phyloP scores from a whole-genome alignment of 2,888 invertebrate genomes.

The Bugula neritina region DNA sequence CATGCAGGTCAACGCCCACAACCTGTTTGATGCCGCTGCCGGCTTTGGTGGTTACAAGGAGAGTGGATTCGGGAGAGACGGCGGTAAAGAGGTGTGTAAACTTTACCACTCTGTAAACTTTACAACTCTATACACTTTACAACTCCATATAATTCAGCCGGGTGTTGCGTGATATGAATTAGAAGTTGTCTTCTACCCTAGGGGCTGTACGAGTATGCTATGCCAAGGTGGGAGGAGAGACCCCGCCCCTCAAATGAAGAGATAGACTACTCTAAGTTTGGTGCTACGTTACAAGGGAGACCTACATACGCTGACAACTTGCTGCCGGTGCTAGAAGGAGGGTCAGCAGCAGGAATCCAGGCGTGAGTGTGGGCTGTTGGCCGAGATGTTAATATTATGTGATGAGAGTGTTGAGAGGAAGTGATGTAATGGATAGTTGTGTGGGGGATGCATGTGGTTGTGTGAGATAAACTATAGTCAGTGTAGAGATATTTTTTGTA shows the following conservation, averaged over 20 bases:
- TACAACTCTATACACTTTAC: too few relatives aligned
- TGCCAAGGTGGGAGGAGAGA: conserved; percentile 44
- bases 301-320: conserved; percentile 22
- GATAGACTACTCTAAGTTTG: conserved; percentile 31
- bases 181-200: too few relatives aligned
- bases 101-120: too few relatives aligned
- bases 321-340: neutral
- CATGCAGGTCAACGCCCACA: conserved; percentile 57
- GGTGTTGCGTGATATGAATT: too few relatives aligned
- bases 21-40: conserved; percentile 56
- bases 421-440: too few relatives aligned
- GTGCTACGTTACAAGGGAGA: conserved; percentile 9
- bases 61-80: conserved; percentile 58
- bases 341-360: neutral
- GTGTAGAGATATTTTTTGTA: too few relatives aligned
- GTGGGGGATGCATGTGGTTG: too few relatives aligned
- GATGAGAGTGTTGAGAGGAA: too few relatives aligned
- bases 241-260: conserved; percentile 32
- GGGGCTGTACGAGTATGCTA: conserved; percentile 50
- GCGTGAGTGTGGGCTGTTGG: neutral
- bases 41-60: conserved; percentile 56
- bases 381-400: neutral
- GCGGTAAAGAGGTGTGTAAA: conserved; percentile 52
- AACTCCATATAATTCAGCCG: too few relatives aligned
- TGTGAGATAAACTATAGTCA: too few relatives aligned